phyloP scores from a whole-genome alignment of 2,888 invertebrate species.

The Brachylomia viminalis region DNA sequence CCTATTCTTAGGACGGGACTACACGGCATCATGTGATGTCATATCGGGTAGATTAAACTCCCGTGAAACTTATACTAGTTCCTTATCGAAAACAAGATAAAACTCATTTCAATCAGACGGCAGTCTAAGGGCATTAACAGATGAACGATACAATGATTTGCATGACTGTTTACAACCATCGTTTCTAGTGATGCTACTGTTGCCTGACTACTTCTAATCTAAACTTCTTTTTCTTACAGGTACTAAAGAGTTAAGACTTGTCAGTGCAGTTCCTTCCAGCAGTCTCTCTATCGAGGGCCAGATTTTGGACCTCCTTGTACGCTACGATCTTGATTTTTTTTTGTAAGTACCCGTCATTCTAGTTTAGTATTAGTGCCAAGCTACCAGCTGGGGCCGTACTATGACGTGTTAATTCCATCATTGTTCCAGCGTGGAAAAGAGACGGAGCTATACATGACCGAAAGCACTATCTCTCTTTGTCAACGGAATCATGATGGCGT shows the following conservation, averaged over 20 bases:
- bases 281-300: not conserved
- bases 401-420: no score
- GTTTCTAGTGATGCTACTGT: not conserved
- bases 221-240: slow-evolving; percentile 12
- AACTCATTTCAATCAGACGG: slow-evolving; percentile 6
- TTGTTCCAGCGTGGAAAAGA: no score
- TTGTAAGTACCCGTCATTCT: slow-evolving; percentile 21
- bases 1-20: slow-evolving; percentile 28
- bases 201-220: not conserved
- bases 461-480: no score
- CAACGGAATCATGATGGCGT: no score
- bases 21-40: slow-evolving; percentile 3
- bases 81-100: slow-evolving; percentile 25
- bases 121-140: not conserved
- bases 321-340: slow-evolving; percentile 10
- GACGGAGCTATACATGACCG: no score
- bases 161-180: no score
- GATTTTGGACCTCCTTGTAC: not conserved
- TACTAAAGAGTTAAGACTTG: not conserved
- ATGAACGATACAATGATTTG: not conserved
- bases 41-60: slow-evolving; percentile 27
- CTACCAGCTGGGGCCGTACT: not conserved
- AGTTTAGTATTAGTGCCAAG: not conserved
- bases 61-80: slow-evolving; percentile 17
- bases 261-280: not conserved